These are phyloP conservation scores for Enteromius afrohamiltoni DNA, from an alignment of 2,797 vertebrate genomes.

Conservation along the genomic window DNA sequence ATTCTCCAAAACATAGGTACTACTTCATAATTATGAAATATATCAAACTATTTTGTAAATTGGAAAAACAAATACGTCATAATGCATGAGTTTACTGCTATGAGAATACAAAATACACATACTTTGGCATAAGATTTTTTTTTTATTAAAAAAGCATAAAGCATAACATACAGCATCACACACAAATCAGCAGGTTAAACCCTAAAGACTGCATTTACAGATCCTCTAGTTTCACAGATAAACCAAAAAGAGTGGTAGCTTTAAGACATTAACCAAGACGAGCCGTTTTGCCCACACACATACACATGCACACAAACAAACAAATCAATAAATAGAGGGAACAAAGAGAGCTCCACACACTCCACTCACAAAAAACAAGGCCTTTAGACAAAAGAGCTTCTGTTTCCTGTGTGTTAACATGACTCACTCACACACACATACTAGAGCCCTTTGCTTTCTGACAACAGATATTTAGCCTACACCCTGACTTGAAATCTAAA, in stretches of 20 bases:
- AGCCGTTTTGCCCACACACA: constrained; percentile 18
- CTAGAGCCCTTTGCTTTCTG: not conserved
- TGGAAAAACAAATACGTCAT: not conserved
- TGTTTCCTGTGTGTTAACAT: constrained; percentile 70
- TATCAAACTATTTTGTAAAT: not conserved
- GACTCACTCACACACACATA: constrained; percentile 60
- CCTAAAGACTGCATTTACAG: not conserved
- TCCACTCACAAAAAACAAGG: constrained; percentile 79
- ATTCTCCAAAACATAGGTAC: not conserved
- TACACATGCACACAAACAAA: constrained; percentile 49
- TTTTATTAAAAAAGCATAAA: not conserved
- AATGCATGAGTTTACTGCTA: not conserved
- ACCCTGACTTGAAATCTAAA: constrained; percentile 9
- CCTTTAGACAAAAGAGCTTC: constrained; percentile 75
- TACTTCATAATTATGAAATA: not conserved
- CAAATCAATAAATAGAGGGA: constrained; percentile 68
- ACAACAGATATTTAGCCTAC: constrained; percentile 60
- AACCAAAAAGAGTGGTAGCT: constrained; percentile 1
- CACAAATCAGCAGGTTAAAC: not conserved
- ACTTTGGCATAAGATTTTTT: not conserved
- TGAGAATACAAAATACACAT: not conserved
- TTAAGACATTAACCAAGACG: constrained; percentile 26
- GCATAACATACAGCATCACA: not conserved
- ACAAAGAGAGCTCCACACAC: constrained; percentile 72
- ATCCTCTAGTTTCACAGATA: constrained; percentile 1